These are phyloP conservation scores for Periophthalmus magnuspinnatus DNA, from an alignment of 2,797 vertebrate genomes.

Conservation along the genomic window DNA sequence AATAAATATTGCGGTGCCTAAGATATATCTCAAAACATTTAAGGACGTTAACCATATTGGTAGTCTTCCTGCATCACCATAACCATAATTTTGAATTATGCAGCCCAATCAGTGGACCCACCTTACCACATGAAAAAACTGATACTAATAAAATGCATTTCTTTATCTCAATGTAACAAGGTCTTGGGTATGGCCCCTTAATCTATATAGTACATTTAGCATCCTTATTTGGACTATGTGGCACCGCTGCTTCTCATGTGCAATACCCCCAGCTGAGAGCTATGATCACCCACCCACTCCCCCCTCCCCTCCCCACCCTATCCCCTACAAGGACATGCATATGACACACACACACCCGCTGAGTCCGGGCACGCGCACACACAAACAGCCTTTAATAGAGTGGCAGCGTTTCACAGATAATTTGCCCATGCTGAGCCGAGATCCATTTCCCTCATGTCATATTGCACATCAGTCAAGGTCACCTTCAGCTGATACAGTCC, in stretches of 20 bases:
- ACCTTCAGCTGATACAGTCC: slow-evolving; percentile 67
- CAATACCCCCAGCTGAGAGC: slow-evolving; percentile 64
- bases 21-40: neutral
- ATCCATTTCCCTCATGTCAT: slow-evolving; percentile 75
- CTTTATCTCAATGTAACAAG: slow-evolving; percentile 17
- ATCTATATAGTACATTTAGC: slow-evolving; percentile 41
- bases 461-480: slow-evolving; percentile 75
- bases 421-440: slow-evolving; percentile 66
- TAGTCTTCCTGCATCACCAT: neutral
- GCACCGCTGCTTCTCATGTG: slow-evolving; percentile 76
- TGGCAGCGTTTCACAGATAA: slow-evolving; percentile 76
- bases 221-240: slow-evolving; percentile 40
- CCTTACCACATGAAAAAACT: neutral
- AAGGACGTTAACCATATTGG: neutral
- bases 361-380: slow-evolving; percentile 18
- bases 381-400: slow-evolving; percentile 67
- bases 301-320: slow-evolving; percentile 11
- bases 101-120: neutral
- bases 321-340: slow-evolving; percentile 49
- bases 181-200: slow-evolving; percentile 10
- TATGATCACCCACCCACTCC: slow-evolving; percentile 33
- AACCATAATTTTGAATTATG: neutral
- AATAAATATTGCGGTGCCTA: neutral
- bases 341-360: slow-evolving; percentile 9
- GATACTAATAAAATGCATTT: neutral